These are phyloP conservation scores for Dolichomitus sp. DNA, from an alignment of 2,888 invertebrate species.

Conservation along the genomic window DNA sequence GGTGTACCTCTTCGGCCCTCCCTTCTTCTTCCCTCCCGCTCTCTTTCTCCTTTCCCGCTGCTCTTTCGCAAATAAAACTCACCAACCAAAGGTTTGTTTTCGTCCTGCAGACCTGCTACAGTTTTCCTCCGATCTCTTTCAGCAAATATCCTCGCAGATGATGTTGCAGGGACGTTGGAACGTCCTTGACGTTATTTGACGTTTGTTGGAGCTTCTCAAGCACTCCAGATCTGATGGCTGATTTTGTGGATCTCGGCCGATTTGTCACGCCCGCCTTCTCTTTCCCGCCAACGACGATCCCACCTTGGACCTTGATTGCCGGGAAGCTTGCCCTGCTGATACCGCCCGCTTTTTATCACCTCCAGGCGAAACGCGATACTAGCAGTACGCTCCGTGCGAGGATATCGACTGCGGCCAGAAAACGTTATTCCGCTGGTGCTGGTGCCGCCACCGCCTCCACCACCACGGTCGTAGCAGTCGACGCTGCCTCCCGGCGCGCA, in stretches of 20 bases:
- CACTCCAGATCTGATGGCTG: background rate
- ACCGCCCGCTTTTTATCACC: constrained; percentile 38
- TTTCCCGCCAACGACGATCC: constrained; percentile 53
- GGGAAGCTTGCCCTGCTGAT: constrained; percentile 39
- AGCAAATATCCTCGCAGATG: constrained; percentile 18
- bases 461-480: constrained; percentile 72
- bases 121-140: background rate
- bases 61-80: constrained; percentile 5
- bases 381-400: constrained; percentile 70
- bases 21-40: constrained; percentile 16
- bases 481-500: constrained; percentile 81
- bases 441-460: constrained; percentile 58
- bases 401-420: constrained; percentile 76
- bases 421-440: constrained; percentile 64
- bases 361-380: constrained; percentile 68
- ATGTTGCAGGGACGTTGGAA: constrained; percentile 2
- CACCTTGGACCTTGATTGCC: constrained; percentile 36
- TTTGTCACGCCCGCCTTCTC: constrained; percentile 43
- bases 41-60: constrained; percentile 9
- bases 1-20: constrained; percentile 60
- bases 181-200: constrained; percentile 20
- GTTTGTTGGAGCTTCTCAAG: constrained; percentile 4
- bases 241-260: constrained; percentile 12
- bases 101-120: constrained; percentile 9
- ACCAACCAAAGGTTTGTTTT: constrained; percentile 4